phyloP scores from a whole-genome alignment of 2,888 invertebrate species.

The Parnassius glacialis region DNA sequence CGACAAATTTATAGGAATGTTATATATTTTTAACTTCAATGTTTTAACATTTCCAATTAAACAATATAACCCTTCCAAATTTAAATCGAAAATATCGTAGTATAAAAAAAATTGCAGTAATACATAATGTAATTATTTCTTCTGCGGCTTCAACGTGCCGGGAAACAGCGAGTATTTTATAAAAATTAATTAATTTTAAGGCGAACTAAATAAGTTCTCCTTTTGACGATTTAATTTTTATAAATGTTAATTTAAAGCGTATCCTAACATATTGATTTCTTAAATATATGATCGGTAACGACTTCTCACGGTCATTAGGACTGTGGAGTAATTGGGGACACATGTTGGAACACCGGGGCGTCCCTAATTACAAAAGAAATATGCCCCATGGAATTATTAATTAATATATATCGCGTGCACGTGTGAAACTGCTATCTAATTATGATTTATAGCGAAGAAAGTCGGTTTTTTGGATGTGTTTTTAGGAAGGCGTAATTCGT shows the following conservation, averaged over 20 bases:
- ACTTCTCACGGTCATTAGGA: conserved; percentile 44
- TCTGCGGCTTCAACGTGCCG: too few relatives aligned
- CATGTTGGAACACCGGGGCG: conserved; percentile 39
- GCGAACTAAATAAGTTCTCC: too few relatives aligned
- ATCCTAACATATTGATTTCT: conserved; percentile 34
- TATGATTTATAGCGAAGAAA: conserved; percentile 36
- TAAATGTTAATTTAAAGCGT: background rate
- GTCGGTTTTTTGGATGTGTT: conserved; percentile 17
- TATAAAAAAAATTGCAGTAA: too few relatives aligned
- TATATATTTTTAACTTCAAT: too few relatives aligned
- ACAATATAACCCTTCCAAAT: too few relatives aligned
- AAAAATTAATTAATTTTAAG: too few relatives aligned
- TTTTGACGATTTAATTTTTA: too few relatives aligned
- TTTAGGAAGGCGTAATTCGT: conserved; percentile 18
- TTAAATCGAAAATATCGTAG: too few relatives aligned
- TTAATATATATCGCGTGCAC: conserved; percentile 40
- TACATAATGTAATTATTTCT: too few relatives aligned
- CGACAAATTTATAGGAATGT: too few relatives aligned
- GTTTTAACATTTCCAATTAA: too few relatives aligned
- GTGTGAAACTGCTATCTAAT: conserved; percentile 37
- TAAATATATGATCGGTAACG: conserved; percentile 33
- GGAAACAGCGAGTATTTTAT: too few relatives aligned
- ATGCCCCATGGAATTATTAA: conserved; percentile 38
- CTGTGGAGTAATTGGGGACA: conserved; percentile 42
- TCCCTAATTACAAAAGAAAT: conserved; percentile 44